Evolutionary conservation across 2,888 invertebrate species (phyloP).

Genomic region (Onchidella celtica): DNA sequence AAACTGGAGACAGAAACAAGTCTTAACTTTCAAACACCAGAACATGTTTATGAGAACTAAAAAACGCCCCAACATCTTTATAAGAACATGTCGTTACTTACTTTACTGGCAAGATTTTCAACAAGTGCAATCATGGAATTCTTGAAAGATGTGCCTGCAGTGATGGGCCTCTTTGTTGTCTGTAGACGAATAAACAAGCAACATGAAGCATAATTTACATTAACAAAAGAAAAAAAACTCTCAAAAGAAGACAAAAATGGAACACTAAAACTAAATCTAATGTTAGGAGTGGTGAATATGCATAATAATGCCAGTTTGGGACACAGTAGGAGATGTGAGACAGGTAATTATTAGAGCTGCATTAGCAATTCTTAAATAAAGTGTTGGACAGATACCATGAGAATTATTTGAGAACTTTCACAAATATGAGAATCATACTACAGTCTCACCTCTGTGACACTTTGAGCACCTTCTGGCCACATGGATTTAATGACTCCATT

Average conservation of each 20-base stretch:
- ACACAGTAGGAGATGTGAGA: not conserved
- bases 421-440: no score
- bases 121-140: slow-evolving; percentile 95
- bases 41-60: no score
- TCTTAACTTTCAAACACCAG: no score
- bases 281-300: no score
- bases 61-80: no score
- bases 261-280: not conserved
- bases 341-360: no score
- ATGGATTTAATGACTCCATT: slow-evolving; percentile 89
- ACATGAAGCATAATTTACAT: not conserved
- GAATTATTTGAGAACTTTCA: no score
- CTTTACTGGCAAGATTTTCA: slow-evolving; percentile 91
- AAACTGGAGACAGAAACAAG: no score
- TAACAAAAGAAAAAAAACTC: not conserved
- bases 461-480: slow-evolving; percentile 98
- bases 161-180: slow-evolving; percentile 96
- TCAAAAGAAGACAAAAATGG: not conserved
- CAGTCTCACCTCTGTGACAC: slow-evolving; percentile 88
- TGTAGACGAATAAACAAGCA: slow-evolving; percentile 74
- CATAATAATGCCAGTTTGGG: no score
- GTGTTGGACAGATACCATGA: no score
- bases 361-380: no score
- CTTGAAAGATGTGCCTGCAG: slow-evolving; percentile 96
- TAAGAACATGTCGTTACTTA: no score